Percentiles rank a stretch among this genome's conserved stretches.
phyloP scores from a whole-genome alignment of 53 echinoderm and acorn worm species.

The Holothuria scabra region DNA sequence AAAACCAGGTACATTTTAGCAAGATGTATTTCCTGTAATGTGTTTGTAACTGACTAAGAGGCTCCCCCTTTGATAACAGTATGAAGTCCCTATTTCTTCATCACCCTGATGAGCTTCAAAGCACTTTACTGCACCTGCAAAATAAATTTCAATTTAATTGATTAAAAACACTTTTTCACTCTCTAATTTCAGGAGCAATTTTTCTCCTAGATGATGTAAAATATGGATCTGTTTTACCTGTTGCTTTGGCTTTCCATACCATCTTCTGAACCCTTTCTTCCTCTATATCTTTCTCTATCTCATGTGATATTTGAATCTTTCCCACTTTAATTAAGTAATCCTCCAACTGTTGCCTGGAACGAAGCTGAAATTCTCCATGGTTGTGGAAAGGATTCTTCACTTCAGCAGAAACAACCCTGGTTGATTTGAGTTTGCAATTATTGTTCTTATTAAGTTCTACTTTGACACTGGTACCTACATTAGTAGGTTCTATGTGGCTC shows the following conservation, averaged over 20 bases:
- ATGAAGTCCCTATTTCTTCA: too few species aligned
- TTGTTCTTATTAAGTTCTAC: neutral
- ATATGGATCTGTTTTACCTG: constrained; percentile 44
- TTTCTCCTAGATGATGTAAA: constrained; percentile 43
- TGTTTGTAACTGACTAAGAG: too few species aligned
- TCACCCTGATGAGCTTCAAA: too few species aligned
- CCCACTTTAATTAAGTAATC: constrained; percentile 74
- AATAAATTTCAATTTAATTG: too few species aligned
- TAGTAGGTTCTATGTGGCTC: constrained; percentile 32
- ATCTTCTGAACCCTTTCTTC: constrained; percentile 61
- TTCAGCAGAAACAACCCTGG: constrained; percentile 35
- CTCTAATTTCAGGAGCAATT: constrained; percentile 67
- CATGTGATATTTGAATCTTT: constrained; percentile 73
- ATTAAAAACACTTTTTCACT: neutral
- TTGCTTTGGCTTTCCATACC: constrained; percentile 80
- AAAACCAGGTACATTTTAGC: too few species aligned
- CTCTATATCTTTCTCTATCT: constrained; percentile 58
- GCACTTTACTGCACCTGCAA: too few species aligned
- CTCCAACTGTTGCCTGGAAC: constrained; percentile 85
- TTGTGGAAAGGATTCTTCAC: constrained; percentile 79
- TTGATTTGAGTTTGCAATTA: constrained; percentile 43
- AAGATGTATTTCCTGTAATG: too few species aligned
- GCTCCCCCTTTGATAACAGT: too few species aligned
- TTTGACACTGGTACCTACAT: neutral
- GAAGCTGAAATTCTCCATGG: constrained; percentile 80